Conservation (phyloP, 1,140 invertebrate genomes). For the Solen grandis region DNA sequence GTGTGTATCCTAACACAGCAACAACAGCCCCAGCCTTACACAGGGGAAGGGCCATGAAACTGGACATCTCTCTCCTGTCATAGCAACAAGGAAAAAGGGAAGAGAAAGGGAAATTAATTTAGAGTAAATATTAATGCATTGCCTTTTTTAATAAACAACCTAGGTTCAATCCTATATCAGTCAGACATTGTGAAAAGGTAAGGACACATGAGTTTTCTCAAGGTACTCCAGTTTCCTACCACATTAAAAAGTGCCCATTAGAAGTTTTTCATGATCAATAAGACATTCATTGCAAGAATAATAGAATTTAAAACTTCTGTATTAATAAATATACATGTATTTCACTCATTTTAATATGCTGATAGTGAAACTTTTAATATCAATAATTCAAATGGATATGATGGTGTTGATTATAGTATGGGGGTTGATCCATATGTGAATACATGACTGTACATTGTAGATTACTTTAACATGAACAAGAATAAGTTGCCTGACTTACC, state of each 20-base stretch:
- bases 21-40: conserved; percentile 85
- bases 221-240: neutral
- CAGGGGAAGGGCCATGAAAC: conserved; percentile 85
- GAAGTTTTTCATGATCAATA: too few species aligned
- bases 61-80: conserved; percentile 84
- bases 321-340: too few species aligned
- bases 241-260: neutral
- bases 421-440: neutral
- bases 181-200: neutral
- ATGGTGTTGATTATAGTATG: neutral
- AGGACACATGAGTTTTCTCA: too few species aligned
- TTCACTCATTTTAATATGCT: too few species aligned
- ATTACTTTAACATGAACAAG: too few species aligned
- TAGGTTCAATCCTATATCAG: neutral
- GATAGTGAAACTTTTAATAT: neutral
- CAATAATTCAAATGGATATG: neutral
- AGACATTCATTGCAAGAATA: too few species aligned
- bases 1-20: conserved; percentile 87
- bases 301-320: too few species aligned
- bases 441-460: too few species aligned
- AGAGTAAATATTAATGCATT: neutral
- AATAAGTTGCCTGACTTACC: conserved; percentile 63
- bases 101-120: neutral
- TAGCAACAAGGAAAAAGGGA: too few species aligned
- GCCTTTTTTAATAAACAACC: neutral